Base-by-base conservation (phyloP, 2,113 vertebrate genomes). In the Otocyon megalotis region DNA sequence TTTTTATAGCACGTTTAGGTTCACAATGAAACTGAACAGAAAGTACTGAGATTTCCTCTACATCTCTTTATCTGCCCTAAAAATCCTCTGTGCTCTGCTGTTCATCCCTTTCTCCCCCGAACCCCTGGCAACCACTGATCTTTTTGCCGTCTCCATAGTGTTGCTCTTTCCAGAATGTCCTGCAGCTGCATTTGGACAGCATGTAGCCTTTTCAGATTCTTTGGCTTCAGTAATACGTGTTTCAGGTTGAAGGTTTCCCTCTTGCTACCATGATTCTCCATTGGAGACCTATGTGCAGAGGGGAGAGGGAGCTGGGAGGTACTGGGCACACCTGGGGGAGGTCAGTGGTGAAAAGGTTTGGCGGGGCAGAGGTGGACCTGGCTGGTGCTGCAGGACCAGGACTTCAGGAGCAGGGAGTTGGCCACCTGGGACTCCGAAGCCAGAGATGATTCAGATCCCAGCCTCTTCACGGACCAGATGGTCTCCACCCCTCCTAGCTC, bases 301-400 rank as follows among this genome's bases (percentile, higher is more conserved):
- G 35, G n/a, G 19, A 43, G 58, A 84, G 32, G 35, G 30, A 48
- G 24, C 35, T 0, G 13, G 10, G 10, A 77, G 53, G 63, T 3
- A 0, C 48, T 0, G 0, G 43, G 53, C 2, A 5, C 53, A 16
- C 72, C 37, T 26, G 60, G 32, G 28, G 84, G 54, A 74, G 20
- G 3, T 8, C 8, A 30, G 0, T 2, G 14, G 1, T n/a, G 26
- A 20, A 17, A 56, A 28, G 17, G 2, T 26, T 2, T 9, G 50
- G 72, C 11, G 0, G 35, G 67, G 56, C 26, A 8, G n/a, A 60
- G n/a, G 43, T n/a, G 12, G 32, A 76, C 56, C 62, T 19, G 8
- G 48, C 65, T 37, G 82, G 67, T 2, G 13, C 48, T 20, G 28
- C 37, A 48, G 62, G 32, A 12, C 28, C 5, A 16, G 12, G 11